Evolutionary conservation across 2,888 invertebrate species (phyloP), one percentile per base, ranked within the genome.

Genomic region (Pasiphila rectangulata): DNA sequence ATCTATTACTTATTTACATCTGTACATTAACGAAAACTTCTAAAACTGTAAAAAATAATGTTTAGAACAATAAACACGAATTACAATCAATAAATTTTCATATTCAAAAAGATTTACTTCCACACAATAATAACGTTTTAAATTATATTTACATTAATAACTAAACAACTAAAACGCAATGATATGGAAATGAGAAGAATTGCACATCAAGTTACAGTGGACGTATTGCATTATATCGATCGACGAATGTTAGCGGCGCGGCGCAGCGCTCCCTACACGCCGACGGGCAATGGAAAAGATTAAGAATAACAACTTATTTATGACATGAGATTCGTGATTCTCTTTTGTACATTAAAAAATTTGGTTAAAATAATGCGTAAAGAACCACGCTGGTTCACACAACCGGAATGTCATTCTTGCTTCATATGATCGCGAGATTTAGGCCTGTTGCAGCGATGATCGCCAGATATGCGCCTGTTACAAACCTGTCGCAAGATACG

Each of bases 101-200:
- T 79, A 75, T 70, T 81, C 60, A 75, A 79, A 76, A 73, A 67
- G 63, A 67, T 61, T 59, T 68, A 63, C 59, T 65, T 64, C 52
- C 47, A 64, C 59, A 59, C 57, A 64, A 67, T 69, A 61, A 80
- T 79, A 82, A 83, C 72, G 72, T 82, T 49, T 32, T 82, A 82
- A 87, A 86, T 85, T 78, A 86, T 87, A 87, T 87, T 85, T 87
- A 87, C 87, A 86, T 61, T 72, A 61, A 70, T 73, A 84, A 85
- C 75, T 84, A 85, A 86, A 80, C 63, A 80, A 83, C 76, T 85
- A 84, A 81, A 82, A 77, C 77, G 73, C 76, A 77, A 79, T 76
- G 81, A 84, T 80, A 86, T 83, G 84, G 81, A 86, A 86, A 86
- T 82, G 75, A 85, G 75, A 81, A 80, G 73, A 85, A 87, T 88